Conservation (phyloP, 2,888 invertebrate genomes). For the Petrolisthes manimaculis region DNA sequence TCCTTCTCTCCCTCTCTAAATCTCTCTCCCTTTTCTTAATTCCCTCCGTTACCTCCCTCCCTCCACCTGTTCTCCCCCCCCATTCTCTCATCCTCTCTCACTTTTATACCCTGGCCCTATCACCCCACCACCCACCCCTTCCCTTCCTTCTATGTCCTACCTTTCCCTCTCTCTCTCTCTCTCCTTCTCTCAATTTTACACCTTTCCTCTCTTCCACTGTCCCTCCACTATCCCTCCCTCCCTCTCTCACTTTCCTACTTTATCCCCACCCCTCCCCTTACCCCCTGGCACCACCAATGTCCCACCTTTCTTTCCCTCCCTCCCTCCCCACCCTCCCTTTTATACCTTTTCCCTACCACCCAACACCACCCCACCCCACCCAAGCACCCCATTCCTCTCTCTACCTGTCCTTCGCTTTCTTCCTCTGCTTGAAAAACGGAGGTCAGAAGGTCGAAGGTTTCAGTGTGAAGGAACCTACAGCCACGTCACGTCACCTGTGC, state of each 20-base stretch:
- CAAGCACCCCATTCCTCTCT: too few relatives aligned
- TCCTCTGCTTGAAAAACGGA: not conserved
- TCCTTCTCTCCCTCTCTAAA: not conserved
- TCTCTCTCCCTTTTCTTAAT: not conserved
- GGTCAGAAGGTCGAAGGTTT: not conserved
- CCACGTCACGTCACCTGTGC: too few relatives aligned
- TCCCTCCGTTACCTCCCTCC: not conserved
- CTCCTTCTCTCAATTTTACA: not conserved
- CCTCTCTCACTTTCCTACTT: not conserved
- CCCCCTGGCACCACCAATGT: not conserved
- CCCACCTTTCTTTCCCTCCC: not conserved
- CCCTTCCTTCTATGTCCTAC: not conserved
- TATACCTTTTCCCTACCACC: too few relatives aligned
- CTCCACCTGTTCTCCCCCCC: not conserved
- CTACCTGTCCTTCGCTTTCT: not conserved
- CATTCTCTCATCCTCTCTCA: not conserved
- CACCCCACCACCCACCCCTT: not conserved
- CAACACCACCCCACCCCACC: too few relatives aligned
- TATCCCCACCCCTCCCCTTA: not conserved
- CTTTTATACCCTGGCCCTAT: not conserved
- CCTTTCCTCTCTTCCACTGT: not conserved
- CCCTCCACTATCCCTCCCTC: not conserved
- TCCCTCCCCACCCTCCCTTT: not conserved
- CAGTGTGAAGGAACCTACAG: not conserved
- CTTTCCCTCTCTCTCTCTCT: constrained; percentile 19